phyloP scores from a whole-genome alignment of 2,797 vertebrate species.

The Xiphophorus birchmanni region DNA sequence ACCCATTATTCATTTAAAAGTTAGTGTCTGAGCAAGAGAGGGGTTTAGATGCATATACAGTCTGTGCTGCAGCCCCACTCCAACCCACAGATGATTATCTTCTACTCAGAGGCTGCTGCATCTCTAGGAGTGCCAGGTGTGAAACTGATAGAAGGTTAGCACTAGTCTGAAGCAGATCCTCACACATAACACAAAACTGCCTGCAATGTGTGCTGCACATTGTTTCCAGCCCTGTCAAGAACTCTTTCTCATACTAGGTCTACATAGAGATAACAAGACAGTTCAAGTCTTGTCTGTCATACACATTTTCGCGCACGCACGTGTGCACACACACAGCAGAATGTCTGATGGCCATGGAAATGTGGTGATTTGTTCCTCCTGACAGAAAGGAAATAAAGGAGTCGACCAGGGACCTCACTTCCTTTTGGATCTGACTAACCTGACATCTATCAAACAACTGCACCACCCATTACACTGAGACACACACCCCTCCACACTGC shows the following conservation, averaged over 20 bases:
- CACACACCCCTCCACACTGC: conserved; percentile 13
- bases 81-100: conserved; percentile 45
- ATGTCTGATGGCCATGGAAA: conserved; percentile 52
- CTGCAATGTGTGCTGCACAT: conserved; percentile 28
- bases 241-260: conserved; percentile 14
- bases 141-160: conserved; percentile 45
- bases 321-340: conserved; percentile 9
- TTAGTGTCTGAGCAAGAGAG: conserved; percentile 4
- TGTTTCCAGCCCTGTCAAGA: conserved; percentile 40
- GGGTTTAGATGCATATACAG: conserved; percentile 14
- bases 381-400: conserved; percentile 75
- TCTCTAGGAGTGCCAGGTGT: conserved; percentile 34
- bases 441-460: conserved; percentile 59
- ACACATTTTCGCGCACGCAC: not conserved
- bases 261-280: conserved; percentile 29
- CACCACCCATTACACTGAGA: conserved; percentile 28
- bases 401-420: conserved; percentile 66
- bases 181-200: conserved; percentile 28
- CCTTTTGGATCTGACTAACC: conserved; percentile 64
- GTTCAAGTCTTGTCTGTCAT: conserved; percentile 11
- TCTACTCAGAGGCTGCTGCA: conserved; percentile 36
- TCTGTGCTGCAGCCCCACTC: conserved; percentile 4
- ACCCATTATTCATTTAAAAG: conserved; percentile 8
- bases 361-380: conserved; percentile 63
- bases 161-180: conserved; percentile 32